Evolutionary conservation across 2,888 invertebrate genomes (phyloP).

Genomic region (Tiliacea citrago): DNA sequence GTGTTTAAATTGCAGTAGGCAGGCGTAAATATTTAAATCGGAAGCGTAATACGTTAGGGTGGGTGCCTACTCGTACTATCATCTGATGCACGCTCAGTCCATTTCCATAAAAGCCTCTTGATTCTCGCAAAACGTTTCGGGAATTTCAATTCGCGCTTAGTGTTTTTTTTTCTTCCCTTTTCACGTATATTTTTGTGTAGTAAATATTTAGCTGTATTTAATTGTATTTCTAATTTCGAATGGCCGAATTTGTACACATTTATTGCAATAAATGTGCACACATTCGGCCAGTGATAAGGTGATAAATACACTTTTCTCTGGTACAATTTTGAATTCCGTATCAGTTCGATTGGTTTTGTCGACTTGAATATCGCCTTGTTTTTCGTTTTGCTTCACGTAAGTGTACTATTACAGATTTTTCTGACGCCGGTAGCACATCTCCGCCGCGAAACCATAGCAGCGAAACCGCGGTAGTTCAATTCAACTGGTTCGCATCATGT

Average conservation of each 20-base stretch:
- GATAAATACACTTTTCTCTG: neutral
- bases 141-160: conserved; percentile 90
- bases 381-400: neutral
- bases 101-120: conserved; percentile 91
- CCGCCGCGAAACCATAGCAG: too few species aligned
- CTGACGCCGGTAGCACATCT: too few species aligned
- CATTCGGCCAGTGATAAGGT: too few species aligned
- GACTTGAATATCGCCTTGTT: neutral
- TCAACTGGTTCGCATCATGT: too few species aligned
- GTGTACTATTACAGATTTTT: neutral
- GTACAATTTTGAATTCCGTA: neutral
- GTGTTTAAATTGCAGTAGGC: conserved; percentile 82
- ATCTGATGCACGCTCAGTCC: conserved; percentile 85
- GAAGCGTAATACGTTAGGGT: conserved; percentile 78
- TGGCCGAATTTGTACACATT: conserved; percentile 12
- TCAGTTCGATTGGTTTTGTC: neutral
- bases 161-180: conserved; percentile 77
- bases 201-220: conserved; percentile 67
- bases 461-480: too few species aligned
- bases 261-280: neutral
- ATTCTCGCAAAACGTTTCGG: conserved; percentile 89
- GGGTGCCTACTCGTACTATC: conserved; percentile 76
- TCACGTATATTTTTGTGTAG: conserved; percentile 69
- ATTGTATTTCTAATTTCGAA: conserved; percentile 41
- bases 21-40: conserved; percentile 87